Base-by-base conservation (phyloP, 2,797 vertebrate species). In the Paedocypris micromegethes region DNA sequence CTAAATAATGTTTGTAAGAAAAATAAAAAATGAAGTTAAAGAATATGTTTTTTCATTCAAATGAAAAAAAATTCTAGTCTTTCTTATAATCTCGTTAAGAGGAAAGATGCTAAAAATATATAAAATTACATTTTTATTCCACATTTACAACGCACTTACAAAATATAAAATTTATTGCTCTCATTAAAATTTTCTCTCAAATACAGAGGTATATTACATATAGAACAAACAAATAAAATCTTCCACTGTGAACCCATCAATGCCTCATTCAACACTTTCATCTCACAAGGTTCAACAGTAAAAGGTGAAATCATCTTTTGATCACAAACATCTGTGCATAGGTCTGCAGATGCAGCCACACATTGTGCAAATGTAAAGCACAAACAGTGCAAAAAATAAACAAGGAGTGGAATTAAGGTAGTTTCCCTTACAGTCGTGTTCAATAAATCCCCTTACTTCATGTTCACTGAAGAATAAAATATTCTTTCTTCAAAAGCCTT, bases 141-240 rank as follows among this genome's bases (percentile, higher is more conserved):
- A 23, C 23, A 49, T 53, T 39, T 38, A 40, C 9, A 46, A 45
- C 47, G 5, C 6, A 68, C 0, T 82, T 81, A 78, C 2, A 85
- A 75, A 82, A 83, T 64, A 86, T 70, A 64, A 80, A 73, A 82
- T 76, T 9, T 83, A 83, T 85, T 81, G 4, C 53, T 77, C 44
- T 66, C 44, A 57, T 83, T 5, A 64, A 79, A 76, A 70, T 61
- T 37, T 46, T 65, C 51, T 54, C 68, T 55, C 60, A 79, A 38
- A 81, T 72, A 64, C 77, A 76, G 43, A 49, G 3, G 3, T 52
- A 6, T 43, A 9, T 53, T 44, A 52, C 38, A 70, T 65, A 70
- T 58, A 67, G 62, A 61, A 55, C 41, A 78, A 43, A 44, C 43
- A 60, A 37, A 6, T 49, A 50, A 49, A n/a, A n/a, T 9, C 5